These are phyloP conservation scores for Zonitis immaculata DNA, from an alignment of 2,888 invertebrate genomes.

Conservation along the genomic window DNA sequence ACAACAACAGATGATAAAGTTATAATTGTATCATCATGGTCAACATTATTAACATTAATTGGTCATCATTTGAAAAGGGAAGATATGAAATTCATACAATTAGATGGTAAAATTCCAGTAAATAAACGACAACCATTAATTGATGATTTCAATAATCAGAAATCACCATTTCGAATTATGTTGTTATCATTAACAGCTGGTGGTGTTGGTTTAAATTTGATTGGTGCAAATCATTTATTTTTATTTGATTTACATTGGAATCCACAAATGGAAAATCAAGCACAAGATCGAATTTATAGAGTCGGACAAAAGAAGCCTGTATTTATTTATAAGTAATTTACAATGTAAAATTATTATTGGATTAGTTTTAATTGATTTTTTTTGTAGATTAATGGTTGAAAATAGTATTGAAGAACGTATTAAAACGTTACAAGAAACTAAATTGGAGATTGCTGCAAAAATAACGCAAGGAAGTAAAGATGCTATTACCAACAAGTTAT, in stretches of 20 bases:
- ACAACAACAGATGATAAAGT: constrained; percentile 61
- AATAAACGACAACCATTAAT: constrained; percentile 67
- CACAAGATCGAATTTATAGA: constrained; percentile 89
- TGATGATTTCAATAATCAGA: constrained; percentile 63
- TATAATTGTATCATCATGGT: constrained; percentile 93
- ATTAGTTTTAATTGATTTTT: constrained; percentile 4
- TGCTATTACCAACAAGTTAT: constrained; percentile 62
- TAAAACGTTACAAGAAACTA: constrained; percentile 71
- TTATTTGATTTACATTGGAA: constrained; percentile 95
- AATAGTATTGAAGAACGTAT: constrained; percentile 89
- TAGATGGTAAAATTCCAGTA: constrained; percentile 74
- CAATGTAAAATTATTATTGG: constrained; percentile 6
- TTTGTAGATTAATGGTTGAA: constrained; percentile 68
- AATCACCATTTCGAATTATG: constrained; percentile 46
- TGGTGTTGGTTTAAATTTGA: constrained; percentile 89
- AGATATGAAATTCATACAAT: constrained; percentile 56
- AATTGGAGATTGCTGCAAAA: constrained; percentile 69
- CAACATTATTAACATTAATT: constrained; percentile 71
- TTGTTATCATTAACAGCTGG: constrained; percentile 88
- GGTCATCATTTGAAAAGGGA: constrained; percentile 56
- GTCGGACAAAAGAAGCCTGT: constrained; percentile 83
- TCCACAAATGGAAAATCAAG: constrained; percentile 92
- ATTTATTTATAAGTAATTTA: constrained; percentile 70
- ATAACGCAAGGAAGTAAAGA: constrained; percentile 70
- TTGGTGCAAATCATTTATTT: constrained; percentile 88